Percentiles rank a stretch among this genome's conserved stretches.
phyloP scores from a whole-genome alignment of 1,140 invertebrate genomes.

The Drosophila asahinai region DNA sequence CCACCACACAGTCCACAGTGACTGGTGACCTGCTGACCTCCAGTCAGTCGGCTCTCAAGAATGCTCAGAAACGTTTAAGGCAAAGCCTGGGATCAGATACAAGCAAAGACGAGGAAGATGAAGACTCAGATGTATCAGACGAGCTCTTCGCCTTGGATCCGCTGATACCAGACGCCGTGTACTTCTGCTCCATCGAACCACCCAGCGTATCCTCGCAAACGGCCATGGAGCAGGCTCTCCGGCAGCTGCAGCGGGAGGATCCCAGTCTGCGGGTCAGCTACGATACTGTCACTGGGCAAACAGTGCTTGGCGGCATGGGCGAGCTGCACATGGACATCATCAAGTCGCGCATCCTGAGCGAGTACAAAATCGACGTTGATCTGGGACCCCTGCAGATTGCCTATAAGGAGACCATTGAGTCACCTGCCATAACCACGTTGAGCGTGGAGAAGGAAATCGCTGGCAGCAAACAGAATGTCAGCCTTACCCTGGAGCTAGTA shows the following conservation, averaged over 20 bases:
- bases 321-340: constrained; percentile 98
- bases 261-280: constrained; percentile 93
- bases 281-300: constrained; percentile 94
- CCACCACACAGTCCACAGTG: constrained; percentile 87
- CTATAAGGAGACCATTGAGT: constrained; percentile 92
- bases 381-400: constrained; percentile 98
- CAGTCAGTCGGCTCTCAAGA: constrained; percentile 86
- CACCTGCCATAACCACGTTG: constrained; percentile 86
- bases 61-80: constrained; percentile 87
- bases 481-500: constrained; percentile 87
- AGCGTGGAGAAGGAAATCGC: constrained; percentile 89
- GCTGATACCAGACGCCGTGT: constrained; percentile 95
- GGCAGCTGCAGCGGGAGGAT: constrained; percentile 95
- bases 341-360: constrained; percentile 92
- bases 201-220: constrained; percentile 91
- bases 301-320: constrained; percentile 96
- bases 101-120: constrained; percentile 24
- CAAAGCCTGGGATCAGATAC: constrained; percentile 50
- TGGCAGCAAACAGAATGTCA: constrained; percentile 86
- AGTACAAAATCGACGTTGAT: constrained; percentile 97
- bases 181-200: constrained; percentile 98
- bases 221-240: constrained; percentile 93
- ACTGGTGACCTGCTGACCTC: constrained; percentile 95
- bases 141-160: constrained; percentile 87
- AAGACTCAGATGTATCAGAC: constrained; percentile 54